Conservation (phyloP, 2,888 invertebrate genomes). For the Platypus cylindrus region DNA sequence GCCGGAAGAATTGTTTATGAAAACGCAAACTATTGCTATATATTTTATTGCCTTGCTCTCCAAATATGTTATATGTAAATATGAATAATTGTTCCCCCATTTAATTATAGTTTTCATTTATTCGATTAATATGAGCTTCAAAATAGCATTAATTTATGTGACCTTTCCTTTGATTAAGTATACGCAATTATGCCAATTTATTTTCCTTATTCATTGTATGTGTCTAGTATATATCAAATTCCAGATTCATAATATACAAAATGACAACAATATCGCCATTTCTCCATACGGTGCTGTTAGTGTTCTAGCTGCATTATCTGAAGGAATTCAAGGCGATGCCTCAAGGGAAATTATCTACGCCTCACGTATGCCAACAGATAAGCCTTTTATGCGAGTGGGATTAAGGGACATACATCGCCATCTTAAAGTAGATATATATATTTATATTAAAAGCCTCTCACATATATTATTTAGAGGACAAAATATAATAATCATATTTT, state of each 20-base stretch:
- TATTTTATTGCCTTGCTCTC: too few relatives aligned
- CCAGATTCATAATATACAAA: slow-evolving; percentile 56
- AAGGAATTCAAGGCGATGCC: slow-evolving; percentile 63
- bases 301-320: slow-evolving; percentile 64
- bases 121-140: too few relatives aligned
- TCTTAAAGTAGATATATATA: slow-evolving; percentile 46
- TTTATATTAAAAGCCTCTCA: background rate
- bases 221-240: too few relatives aligned
- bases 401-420: slow-evolving; percentile 72
- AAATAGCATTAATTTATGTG: too few relatives aligned
- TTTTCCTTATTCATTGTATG: too few relatives aligned
- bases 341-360: slow-evolving; percentile 58
- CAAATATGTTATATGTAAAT: too few relatives aligned
- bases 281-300: slow-evolving; percentile 74
- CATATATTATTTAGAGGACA: background rate
- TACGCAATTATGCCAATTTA: too few relatives aligned
- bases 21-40: too few relatives aligned
- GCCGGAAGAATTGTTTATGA: too few relatives aligned
- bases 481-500: slow-evolving; percentile 19
- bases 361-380: slow-evolving; percentile 58
- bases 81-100: too few relatives aligned
- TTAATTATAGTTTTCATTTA: too few relatives aligned
- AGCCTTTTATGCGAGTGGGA: slow-evolving; percentile 61
- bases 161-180: too few relatives aligned
- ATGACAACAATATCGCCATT: slow-evolving; percentile 70